Percentiles rank a stretch among this genome's conserved stretches.
These are phyloP conservation scores for Selenia dentaria DNA, from an alignment of 2,888 invertebrate species.

Conservation along the genomic window DNA sequence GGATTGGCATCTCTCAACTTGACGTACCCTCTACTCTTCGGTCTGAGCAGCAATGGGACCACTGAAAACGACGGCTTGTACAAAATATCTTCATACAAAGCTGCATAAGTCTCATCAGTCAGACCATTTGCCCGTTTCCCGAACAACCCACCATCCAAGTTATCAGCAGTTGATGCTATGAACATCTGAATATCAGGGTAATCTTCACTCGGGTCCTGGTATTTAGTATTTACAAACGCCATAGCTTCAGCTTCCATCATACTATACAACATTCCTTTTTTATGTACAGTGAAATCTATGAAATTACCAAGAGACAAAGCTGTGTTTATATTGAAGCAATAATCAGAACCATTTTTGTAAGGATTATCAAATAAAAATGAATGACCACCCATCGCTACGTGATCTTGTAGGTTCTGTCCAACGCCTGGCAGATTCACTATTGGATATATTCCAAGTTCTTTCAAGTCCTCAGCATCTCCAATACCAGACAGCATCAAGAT, in stretches of 20 bases:
- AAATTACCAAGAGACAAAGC: slow-evolving; percentile 86
- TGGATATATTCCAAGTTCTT: slow-evolving; percentile 84
- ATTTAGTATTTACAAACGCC: slow-evolving; percentile 91
- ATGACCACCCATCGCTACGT: slow-evolving; percentile 91
- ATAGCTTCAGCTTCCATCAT: slow-evolving; percentile 92
- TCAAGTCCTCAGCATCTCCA: slow-evolving; percentile 87
- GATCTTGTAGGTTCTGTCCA: slow-evolving; percentile 93
- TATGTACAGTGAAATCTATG: slow-evolving; percentile 85
- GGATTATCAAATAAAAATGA: slow-evolving; percentile 88
- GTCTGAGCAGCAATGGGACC: slow-evolving; percentile 89
- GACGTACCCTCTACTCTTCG: slow-evolving; percentile 88
- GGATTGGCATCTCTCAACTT: slow-evolving; percentile 88
- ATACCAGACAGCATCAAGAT: slow-evolving; percentile 94
- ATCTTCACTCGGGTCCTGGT: slow-evolving; percentile 86
- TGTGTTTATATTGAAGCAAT: slow-evolving; percentile 88
- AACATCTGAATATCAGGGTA: slow-evolving; percentile 93
- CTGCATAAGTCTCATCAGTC: slow-evolving; percentile 87
- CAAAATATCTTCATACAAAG: slow-evolving; percentile 88
- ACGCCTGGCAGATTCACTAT: slow-evolving; percentile 88
- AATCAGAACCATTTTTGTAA: slow-evolving; percentile 80
- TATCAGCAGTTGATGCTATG: slow-evolving; percentile 89
- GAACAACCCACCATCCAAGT: slow-evolving; percentile 91
- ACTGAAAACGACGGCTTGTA: slow-evolving; percentile 88
- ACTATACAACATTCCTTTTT: slow-evolving; percentile 88
- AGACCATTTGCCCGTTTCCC: slow-evolving; percentile 88